These are phyloP conservation scores for Thalassarche chlororhynchos DNA, from an alignment of 2,113 vertebrate genomes.

Conservation along the genomic window DNA sequence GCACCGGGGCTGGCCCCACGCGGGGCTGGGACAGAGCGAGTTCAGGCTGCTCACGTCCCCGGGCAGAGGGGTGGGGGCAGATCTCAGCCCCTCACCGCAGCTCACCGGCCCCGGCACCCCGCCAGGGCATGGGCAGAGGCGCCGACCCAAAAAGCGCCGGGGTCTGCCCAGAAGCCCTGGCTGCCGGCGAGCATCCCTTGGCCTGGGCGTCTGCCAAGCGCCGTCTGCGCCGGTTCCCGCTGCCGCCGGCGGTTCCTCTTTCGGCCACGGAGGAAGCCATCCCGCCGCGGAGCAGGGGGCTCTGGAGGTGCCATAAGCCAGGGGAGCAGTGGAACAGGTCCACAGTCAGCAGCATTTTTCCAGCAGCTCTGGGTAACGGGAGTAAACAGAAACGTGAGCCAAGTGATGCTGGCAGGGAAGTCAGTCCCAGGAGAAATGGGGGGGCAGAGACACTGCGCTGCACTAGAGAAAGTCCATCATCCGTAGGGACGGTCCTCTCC, in stretches of 20 bases:
- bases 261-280: fast-evolving
- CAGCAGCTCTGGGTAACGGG: not conserved
- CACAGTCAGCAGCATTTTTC: not conserved
- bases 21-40: fast-evolving
- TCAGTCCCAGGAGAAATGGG: fast-evolving
- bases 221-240: fast-evolving
- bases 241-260: not conserved
- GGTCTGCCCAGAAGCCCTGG: not conserved
- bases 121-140: too few species aligned
- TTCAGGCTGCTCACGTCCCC: fast-evolving
- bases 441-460: not conserved
- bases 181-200: fast-evolving
- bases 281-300: not conserved
- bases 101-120: not conserved
- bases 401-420: not conserved
- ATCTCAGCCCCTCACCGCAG: not conserved
- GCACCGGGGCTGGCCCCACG: not conserved
- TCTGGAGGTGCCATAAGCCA: not conserved
- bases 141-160: fast-evolving
- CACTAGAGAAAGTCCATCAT: not conserved
- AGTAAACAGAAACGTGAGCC: not conserved
- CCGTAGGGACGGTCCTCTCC: not conserved
- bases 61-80: not conserved
- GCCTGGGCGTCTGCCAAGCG: not conserved
- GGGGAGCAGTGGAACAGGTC: not conserved